Percentiles rank a stretch among this genome's conserved stretches.
These are phyloP conservation scores for Cossypha polioptera DNA, from an alignment of 2,797 vertebrate species.

Conservation along the genomic window DNA sequence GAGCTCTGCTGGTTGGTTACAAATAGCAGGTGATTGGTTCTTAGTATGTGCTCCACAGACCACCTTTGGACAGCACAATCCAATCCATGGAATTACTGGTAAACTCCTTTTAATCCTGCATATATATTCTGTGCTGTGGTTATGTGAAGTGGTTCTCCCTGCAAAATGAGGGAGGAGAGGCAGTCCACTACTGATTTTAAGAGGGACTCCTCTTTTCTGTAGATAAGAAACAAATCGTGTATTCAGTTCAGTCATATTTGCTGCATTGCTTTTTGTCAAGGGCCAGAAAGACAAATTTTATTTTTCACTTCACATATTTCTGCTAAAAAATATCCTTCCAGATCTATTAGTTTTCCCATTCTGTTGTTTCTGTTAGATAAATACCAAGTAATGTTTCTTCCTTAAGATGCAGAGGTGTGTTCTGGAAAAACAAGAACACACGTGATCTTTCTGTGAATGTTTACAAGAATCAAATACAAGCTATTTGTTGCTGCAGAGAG, in stretches of 20 bases:
- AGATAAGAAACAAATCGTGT: neutral
- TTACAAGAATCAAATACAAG: neutral
- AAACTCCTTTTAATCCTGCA: neutral
- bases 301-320: neutral
- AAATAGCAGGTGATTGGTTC: neutral
- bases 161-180: neutral
- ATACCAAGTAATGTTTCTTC: neutral
- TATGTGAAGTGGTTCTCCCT: neutral
- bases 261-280: neutral
- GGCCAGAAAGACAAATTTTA: neutral
- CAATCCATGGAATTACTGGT: neutral
- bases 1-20: neutral
- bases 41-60: neutral
- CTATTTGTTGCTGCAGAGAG: neutral
- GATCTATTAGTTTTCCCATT: neutral
- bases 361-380: neutral
- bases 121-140: neutral
- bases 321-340: neutral
- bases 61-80: neutral
- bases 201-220: neutral
- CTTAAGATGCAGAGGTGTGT: neutral
- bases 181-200: neutral
- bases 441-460: neutral
- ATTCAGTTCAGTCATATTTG: neutral
- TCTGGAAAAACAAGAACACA: neutral